Percentiles rank a stretch among this genome's conserved stretches.
phyloP scores from a whole-genome alignment of 2,797 vertebrate genomes.

The Periophthalmus magnuspinnatus region DNA sequence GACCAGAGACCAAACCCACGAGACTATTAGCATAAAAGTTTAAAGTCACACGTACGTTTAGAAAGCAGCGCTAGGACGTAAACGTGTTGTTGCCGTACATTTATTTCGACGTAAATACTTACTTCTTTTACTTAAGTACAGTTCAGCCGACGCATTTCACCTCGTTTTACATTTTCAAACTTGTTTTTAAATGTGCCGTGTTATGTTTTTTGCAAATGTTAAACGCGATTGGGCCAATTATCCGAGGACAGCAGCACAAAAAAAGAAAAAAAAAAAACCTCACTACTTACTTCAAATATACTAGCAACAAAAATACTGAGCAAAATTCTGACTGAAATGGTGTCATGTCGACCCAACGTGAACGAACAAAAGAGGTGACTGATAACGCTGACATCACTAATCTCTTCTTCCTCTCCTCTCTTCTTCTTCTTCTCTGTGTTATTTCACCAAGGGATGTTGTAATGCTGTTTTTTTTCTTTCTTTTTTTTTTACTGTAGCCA shows the following conservation, averaged over 20 bases:
- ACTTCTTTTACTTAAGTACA: neutral
- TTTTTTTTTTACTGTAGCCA: slow-evolving; percentile 56
- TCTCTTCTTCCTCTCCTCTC: slow-evolving; percentile 59
- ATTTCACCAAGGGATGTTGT: slow-evolving; percentile 64
- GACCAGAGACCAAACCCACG: slow-evolving; percentile 6
- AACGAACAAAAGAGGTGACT: slow-evolving; percentile 85
- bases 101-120: too few relatives aligned
- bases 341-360: slow-evolving; percentile 71
- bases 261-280: too few relatives aligned
- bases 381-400: slow-evolving; percentile 85
- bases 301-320: slow-evolving; percentile 54
- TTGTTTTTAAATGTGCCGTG: neutral
- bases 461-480: slow-evolving; percentile 52
- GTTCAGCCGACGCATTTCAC: neutral
- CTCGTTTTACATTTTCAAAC: neutral
- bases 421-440: slow-evolving; percentile 68
- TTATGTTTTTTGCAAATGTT: neutral
- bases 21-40: neutral
- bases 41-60: neutral
- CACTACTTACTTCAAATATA: too few relatives aligned
- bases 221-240: neutral
- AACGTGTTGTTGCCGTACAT: neutral
- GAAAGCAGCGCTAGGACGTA: neutral
- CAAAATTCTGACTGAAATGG: slow-evolving; percentile 60
- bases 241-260: neutral